These are phyloP conservation scores for Meta bourneti DNA, from an alignment of 2,888 invertebrate genomes.

Conservation along the genomic window DNA sequence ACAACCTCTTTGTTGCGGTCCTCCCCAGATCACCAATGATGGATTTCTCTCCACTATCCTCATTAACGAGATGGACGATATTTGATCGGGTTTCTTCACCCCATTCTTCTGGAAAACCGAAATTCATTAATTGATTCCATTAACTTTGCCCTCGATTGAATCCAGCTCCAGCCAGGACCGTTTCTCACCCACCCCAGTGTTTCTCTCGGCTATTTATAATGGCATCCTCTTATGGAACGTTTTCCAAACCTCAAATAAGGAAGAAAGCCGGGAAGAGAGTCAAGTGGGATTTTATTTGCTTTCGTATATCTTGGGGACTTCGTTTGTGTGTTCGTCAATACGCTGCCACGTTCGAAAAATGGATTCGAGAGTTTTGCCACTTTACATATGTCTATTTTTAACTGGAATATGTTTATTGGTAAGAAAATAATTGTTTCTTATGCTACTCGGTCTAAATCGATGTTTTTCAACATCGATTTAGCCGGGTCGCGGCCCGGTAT, in stretches of 20 bases:
- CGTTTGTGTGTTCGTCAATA: background rate
- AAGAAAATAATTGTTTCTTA: no score
- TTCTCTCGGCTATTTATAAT: background rate
- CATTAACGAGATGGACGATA: slow-evolving; percentile 43
- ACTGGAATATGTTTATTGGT: no score
- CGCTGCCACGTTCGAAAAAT: no score
- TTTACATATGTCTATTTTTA: no score
- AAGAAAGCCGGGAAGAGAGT: slow-evolving; percentile 11
- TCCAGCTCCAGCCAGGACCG: background rate
- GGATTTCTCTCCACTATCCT: slow-evolving; percentile 46
- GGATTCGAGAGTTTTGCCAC: no score
- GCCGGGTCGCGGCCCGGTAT: no score
- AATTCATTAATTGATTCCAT: slow-evolving; percentile 53
- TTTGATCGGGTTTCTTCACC: slow-evolving; percentile 63
- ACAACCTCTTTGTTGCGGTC: slow-evolving; percentile 49
- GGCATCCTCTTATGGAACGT: background rate
- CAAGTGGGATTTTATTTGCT: slow-evolving; percentile 1
- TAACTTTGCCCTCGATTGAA: slow-evolving; percentile 26
- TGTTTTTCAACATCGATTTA: no score
- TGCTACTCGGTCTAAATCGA: no score
- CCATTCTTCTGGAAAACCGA: slow-evolving; percentile 34
- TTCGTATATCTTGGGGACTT: background rate
- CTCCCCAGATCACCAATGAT: slow-evolving; percentile 34
- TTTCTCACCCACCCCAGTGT: background rate
- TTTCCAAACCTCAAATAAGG: background rate